phyloP scores from a whole-genome alignment of 2,113 vertebrate species.

The Laterallus jamaicensis region DNA sequence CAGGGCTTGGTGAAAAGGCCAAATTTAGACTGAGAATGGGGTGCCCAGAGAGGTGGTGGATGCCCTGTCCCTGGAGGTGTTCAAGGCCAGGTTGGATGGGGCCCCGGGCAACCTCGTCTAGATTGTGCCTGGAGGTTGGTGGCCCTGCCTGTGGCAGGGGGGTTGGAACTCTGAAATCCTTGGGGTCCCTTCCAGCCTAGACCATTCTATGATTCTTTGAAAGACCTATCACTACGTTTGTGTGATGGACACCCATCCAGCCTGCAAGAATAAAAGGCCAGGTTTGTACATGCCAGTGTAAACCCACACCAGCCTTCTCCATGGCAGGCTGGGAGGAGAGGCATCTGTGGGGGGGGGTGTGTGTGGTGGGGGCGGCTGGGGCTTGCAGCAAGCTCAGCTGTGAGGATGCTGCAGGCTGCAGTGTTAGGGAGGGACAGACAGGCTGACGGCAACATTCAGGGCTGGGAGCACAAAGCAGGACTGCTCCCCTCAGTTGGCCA shows the following conservation, averaged over 20 bases:
- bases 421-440: neutral
- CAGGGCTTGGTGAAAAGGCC: neutral
- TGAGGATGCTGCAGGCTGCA: neutral
- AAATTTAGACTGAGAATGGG: neutral
- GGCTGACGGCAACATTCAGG: neutral
- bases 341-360: neutral
- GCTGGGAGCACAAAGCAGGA: constrained; percentile 36
- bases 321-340: neutral
- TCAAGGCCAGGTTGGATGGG: no score
- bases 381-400: constrained; percentile 25
- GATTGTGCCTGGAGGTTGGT: no score
- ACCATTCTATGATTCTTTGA: no score
- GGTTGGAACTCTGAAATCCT: no score
- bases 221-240: neutral
- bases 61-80: no score
- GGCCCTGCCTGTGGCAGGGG: no score
- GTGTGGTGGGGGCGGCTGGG: neutral
- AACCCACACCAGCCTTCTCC: neutral
- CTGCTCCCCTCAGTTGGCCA: constrained; percentile 32
- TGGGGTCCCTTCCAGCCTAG: no score
- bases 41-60: no score
- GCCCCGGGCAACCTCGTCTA: no score
- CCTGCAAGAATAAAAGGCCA: neutral
- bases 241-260: neutral
- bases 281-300: neutral